Evolutionary conservation across 1,140 invertebrate species (phyloP).

Genomic region (Nilaparvata lugens): DNA sequence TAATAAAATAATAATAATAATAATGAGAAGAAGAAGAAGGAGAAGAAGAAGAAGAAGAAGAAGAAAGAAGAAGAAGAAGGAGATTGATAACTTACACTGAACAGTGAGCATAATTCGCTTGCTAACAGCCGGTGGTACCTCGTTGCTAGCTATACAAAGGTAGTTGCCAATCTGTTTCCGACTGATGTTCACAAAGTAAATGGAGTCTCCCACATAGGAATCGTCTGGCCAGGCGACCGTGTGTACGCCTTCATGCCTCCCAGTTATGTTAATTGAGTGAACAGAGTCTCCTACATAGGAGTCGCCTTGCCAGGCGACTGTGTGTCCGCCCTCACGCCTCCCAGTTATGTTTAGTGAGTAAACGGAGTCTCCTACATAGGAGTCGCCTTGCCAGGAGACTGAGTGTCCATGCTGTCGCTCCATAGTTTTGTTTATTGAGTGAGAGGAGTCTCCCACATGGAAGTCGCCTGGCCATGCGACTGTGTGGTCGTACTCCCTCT

Average conservation of each 20-base stretch:
- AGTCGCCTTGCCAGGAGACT: too few relatives aligned
- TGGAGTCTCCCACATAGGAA: conserved; percentile 60
- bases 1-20: too few relatives aligned
- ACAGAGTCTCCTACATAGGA: conserved; percentile 64
- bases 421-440: conserved; percentile 63
- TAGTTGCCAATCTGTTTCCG: conserved; percentile 78
- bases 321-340: too few relatives aligned
- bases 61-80: too few relatives aligned
- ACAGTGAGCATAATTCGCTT: conserved; percentile 73
- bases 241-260: conserved; percentile 42
- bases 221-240: conserved; percentile 35
- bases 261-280: conserved; percentile 60
- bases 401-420: too few relatives aligned
- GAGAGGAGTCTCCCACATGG: conserved; percentile 62
- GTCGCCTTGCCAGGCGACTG: conserved; percentile 55
- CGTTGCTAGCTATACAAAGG: conserved; percentile 65
- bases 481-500: conserved; percentile 40
- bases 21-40: too few relatives aligned
- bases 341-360: conserved; percentile 75
- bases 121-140: conserved; percentile 71
- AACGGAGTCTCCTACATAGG: conserved; percentile 64
- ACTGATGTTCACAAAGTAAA: conserved; percentile 65
- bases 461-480: conserved; percentile 33
- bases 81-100: conserved; percentile 58
- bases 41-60: too few relatives aligned